These are phyloP conservation scores for Rhynchomys soricoides DNA, from an alignment of 2,113 vertebrate genomes.

Conservation along the genomic window DNA sequence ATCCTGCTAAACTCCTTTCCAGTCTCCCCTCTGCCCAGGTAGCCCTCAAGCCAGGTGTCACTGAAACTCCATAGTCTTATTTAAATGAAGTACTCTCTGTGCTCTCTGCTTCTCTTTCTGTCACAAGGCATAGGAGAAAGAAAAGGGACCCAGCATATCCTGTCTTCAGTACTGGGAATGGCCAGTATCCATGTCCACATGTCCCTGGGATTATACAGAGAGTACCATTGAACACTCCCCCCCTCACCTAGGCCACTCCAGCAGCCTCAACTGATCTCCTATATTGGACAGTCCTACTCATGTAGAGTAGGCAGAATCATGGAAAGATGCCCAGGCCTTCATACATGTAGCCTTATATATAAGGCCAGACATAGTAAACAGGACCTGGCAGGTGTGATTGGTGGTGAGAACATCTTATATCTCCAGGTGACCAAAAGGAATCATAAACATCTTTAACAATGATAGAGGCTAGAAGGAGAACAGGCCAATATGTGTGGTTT, in stretches of 20 bases:
- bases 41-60: background rate
- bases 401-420: background rate
- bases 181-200: accelerated
- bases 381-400: no score
- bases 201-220: background rate
- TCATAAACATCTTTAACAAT: no score
- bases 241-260: background rate
- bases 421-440: background rate
- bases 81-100: no score
- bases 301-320: background rate
- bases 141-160: accelerated
- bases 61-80: background rate
- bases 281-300: background rate
- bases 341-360: background rate
- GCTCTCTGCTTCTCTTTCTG: background rate
- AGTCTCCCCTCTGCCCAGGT: background rate
- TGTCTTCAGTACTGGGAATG: background rate
- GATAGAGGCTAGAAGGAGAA: background rate
- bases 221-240: accelerated
- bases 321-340: accelerated
- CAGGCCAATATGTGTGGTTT: accelerated
- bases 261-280: background rate
- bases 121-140: background rate
- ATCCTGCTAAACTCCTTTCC: background rate
- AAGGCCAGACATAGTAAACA: background rate